A percentile compares a stretch with the other conserved stretches of the same genome.
These are phyloP conservation scores for Danionella dracula DNA, from an alignment of 2,797 vertebrate species.

Conservation along the genomic window DNA sequence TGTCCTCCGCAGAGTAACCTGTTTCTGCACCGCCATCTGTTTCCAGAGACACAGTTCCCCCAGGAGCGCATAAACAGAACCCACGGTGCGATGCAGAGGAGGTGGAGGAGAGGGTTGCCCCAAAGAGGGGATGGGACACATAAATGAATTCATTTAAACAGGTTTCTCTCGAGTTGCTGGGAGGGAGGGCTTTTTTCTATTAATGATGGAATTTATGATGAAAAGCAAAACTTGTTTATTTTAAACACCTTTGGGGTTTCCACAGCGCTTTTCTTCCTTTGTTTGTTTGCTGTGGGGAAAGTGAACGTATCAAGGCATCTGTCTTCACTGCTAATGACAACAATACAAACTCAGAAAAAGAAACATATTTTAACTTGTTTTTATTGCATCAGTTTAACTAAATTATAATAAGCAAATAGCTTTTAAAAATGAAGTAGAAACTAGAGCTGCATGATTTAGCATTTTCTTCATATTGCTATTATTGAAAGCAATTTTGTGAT, in stretches of 20 bases:
- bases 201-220: constrained; percentile 50
- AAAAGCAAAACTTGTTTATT: constrained; percentile 61
- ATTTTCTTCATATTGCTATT: too few species aligned
- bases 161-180: constrained; percentile 65
- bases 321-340: background rate
- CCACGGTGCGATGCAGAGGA: constrained; percentile 60
- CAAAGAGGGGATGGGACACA: constrained; percentile 52
- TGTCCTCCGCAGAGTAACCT: constrained; percentile 54
- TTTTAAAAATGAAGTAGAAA: too few species aligned
- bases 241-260: constrained; percentile 57
- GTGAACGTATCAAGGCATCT: background rate
- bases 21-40: constrained; percentile 72
- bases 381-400: too few species aligned
- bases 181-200: constrained; percentile 52
- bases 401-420: too few species aligned
- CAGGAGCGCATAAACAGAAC: constrained; percentile 70
- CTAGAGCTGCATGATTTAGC: too few species aligned
- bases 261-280: constrained; percentile 11
- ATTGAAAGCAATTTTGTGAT: too few species aligned
- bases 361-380: too few species aligned
- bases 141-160: constrained; percentile 79
- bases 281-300: background rate
- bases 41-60: constrained; percentile 63
- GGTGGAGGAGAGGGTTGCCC: constrained; percentile 41
- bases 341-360: too few species aligned